Evolutionary conservation across 1,140 invertebrate genomes (phyloP).

Genomic region (Archegozetes longisetosus): DNA sequence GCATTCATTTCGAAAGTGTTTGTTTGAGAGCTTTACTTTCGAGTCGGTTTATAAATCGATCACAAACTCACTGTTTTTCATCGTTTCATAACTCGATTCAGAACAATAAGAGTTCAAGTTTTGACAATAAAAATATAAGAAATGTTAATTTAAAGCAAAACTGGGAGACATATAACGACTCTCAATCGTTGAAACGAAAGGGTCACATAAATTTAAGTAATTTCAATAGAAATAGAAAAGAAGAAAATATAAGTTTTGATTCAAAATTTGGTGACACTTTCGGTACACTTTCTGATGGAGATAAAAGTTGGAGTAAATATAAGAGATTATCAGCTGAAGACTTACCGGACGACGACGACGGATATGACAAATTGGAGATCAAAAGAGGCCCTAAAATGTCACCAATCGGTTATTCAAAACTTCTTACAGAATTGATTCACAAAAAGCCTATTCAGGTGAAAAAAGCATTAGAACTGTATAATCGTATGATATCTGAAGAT

Average conservation of each 20-base stretch:
- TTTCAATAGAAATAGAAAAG: not conserved
- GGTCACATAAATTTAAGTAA: too few species aligned
- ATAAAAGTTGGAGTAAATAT: not conserved
- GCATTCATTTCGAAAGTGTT: too few species aligned
- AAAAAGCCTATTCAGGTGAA: constrained; percentile 14
- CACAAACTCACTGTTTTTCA: too few species aligned
- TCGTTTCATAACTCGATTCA: too few species aligned
- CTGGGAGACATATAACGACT: too few species aligned
- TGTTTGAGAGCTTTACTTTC: too few species aligned
- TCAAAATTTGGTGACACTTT: not conserved
- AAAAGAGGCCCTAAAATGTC: not conserved
- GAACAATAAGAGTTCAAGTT: too few species aligned
- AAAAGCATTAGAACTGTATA: constrained; percentile 55
- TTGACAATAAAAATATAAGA: too few species aligned
- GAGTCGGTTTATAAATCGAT: too few species aligned
- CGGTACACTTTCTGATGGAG: not conserved
- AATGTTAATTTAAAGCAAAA: too few species aligned
- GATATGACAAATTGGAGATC: constrained; percentile 16
- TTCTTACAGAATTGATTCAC: constrained; percentile 3
- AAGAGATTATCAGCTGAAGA: not conserved
- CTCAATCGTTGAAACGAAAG: too few species aligned
- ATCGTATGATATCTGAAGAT: constrained; percentile 55
- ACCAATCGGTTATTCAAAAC: not conserved
- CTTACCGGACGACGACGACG: constrained; percentile 14
- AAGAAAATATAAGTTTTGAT: not conserved